Percentiles rank a stretch among this genome's conserved stretches.
Evolutionary conservation across 2,113 vertebrate genomes (phyloP).

Genomic region (Pollimyrus isidori): DNA sequence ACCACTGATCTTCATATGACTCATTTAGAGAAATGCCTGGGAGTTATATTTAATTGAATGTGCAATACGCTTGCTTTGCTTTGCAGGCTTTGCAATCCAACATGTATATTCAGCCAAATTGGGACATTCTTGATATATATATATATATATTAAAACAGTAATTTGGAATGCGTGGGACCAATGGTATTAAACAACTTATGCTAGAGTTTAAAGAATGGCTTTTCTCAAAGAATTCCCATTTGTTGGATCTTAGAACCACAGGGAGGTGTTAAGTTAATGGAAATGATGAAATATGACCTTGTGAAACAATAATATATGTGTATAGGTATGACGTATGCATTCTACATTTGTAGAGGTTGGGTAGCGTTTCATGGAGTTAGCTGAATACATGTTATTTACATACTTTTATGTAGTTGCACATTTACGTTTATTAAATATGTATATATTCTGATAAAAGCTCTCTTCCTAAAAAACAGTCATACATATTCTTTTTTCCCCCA

Average conservation of each 20-base stretch:
- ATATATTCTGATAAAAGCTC: slow-evolving; percentile 7
- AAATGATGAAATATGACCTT: neutral
- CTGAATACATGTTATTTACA: slow-evolving; percentile 4
- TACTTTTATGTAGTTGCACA: neutral
- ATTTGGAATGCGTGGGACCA: neutral
- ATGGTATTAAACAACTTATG: neutral
- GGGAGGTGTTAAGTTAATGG: neutral
- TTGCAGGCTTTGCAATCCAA: neutral
- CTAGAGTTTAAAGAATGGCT: neutral
- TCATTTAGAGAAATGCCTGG: neutral
- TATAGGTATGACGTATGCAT: neutral
- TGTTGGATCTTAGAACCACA: neutral
- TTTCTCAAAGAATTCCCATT: neutral
- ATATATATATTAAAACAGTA: neutral
- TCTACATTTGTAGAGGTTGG: neutral
- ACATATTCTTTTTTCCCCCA: neutral
- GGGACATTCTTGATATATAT: neutral
- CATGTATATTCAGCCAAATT: neutral
- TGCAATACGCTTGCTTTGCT: neutral
- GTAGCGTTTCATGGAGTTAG: neutral
- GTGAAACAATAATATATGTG: neutral
- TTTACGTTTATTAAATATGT: slow-evolving; percentile 8
- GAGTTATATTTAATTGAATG: neutral
- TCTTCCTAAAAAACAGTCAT: slow-evolving; percentile 12
- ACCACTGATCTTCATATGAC: neutral